A percentile compares a stretch with the other conserved stretches of the same genome.
Conservation (phyloP, 2,888 invertebrate genomes). For the Orgyia antiqua region DNA sequence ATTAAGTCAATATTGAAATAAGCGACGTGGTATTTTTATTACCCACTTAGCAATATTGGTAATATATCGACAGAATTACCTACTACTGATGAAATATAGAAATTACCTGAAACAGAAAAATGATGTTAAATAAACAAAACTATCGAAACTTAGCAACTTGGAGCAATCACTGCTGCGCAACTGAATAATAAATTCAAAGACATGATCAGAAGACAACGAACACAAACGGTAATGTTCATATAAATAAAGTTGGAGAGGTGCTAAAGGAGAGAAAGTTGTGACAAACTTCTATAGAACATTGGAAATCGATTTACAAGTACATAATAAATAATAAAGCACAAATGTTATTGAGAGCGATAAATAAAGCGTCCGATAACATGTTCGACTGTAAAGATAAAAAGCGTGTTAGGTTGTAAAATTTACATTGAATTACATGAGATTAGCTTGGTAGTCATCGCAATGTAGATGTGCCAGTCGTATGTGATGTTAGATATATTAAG, state of each 20-base stretch:
- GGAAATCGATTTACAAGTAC: constrained; percentile 24
- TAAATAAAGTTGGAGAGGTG: constrained; percentile 31
- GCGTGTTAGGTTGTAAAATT: constrained; percentile 12
- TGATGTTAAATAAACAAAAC: too few relatives aligned
- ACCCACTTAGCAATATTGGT: too few relatives aligned
- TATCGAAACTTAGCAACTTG: too few relatives aligned
- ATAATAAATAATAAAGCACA: constrained; percentile 23
- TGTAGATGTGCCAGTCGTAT: too few relatives aligned
- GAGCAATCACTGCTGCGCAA: constrained; percentile 1
- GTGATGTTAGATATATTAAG: too few relatives aligned
- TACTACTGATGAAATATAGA: too few relatives aligned
- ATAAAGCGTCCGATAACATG: constrained; percentile 17
- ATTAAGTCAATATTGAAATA: too few relatives aligned
- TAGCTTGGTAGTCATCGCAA: too few relatives aligned
- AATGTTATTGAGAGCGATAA: constrained; percentile 17
- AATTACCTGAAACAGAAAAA: too few relatives aligned
- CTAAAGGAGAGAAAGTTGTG: constrained; percentile 37
- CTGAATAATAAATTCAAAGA: constrained; percentile 37
- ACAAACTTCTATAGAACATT: constrained; percentile 13
- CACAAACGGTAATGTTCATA: constrained; percentile 36
- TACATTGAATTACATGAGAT: constrained; percentile 1
- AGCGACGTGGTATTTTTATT: too few relatives aligned
- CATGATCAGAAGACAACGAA: constrained; percentile 35
- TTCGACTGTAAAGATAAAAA: constrained; percentile 22
- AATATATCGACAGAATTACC: too few relatives aligned